These are phyloP conservation scores for Meta bourneti DNA, from an alignment of 2,888 invertebrate genomes.

Conservation along the genomic window DNA sequence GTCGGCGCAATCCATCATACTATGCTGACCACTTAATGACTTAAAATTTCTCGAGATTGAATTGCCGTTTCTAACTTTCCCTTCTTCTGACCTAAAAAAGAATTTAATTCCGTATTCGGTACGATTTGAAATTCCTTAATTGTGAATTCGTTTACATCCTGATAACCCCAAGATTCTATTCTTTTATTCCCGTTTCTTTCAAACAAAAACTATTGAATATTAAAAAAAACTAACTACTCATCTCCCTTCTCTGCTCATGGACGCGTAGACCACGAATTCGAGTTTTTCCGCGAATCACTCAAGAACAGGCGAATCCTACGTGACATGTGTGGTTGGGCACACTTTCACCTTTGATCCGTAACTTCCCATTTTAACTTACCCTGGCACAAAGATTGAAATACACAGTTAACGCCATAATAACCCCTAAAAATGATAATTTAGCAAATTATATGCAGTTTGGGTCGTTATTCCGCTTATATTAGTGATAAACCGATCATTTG, in stretches of 20 bases:
- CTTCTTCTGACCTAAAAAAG: no score
- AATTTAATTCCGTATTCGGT: no score
- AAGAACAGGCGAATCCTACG: background rate
- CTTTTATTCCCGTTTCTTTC: no score
- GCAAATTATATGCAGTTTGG: background rate
- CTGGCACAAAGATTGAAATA: background rate
- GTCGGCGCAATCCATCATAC: no score
- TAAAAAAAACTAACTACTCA: conserved; percentile 16
- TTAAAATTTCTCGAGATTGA: no score
- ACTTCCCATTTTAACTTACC: conserved; percentile 15
- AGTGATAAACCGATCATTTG: no score
- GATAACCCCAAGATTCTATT: no score
- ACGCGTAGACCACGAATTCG: background rate
- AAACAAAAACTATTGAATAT: background rate
- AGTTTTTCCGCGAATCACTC: conserved; percentile 1
- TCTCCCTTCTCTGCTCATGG: background rate
- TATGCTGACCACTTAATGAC: no score
- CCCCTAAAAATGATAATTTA: background rate
- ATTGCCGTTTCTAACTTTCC: no score
- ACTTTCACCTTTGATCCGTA: background rate
- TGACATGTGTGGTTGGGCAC: background rate
- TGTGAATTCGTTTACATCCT: no score
- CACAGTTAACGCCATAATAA: background rate
- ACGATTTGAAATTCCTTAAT: no score
- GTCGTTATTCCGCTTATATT: background rate